Evolutionary conservation across 1,140 invertebrate genomes (phyloP).

Genomic region (Penaeus chinensis): DNA sequence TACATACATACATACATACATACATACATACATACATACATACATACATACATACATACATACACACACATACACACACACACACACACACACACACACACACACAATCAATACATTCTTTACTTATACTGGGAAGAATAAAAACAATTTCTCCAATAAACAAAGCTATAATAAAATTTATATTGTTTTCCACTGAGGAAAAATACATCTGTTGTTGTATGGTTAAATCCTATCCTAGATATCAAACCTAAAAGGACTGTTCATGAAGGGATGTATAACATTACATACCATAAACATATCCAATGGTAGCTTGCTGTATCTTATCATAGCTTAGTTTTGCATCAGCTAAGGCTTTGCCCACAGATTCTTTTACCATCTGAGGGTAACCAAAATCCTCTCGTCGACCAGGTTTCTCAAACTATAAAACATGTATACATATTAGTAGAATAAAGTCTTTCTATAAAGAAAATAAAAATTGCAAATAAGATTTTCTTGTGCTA

Average conservation of each 20-base stretch:
- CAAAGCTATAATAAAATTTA: too few species aligned
- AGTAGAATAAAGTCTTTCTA: neutral
- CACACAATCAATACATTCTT: too few species aligned
- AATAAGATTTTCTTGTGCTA: too few species aligned
- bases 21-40: too few species aligned
- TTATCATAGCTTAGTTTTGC: conserved; percentile 82
- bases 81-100: too few species aligned
- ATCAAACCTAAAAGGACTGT: conserved; percentile 1
- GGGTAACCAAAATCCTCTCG: conserved; percentile 90
- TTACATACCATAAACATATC: conserved; percentile 90
- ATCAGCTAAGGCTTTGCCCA: conserved; percentile 89
- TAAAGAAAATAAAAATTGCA: conserved; percentile 3
- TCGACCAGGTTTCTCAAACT: conserved; percentile 90
- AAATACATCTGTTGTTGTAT: neutral
- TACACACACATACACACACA: too few species aligned
- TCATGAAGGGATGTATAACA: conserved; percentile 30
- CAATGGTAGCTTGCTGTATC: conserved; percentile 90
- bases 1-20: too few species aligned
- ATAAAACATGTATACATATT: conserved; percentile 59
- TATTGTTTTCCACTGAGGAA: neutral
- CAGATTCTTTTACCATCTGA: conserved; percentile 93
- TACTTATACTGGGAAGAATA: too few species aligned
- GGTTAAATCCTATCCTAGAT: neutral
- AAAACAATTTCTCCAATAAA: too few species aligned
- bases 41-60: too few species aligned